Evolutionary conservation across 2,888 invertebrate species (phyloP), one percentile per base, ranked within the genome.

Genomic region (Elysia crispata): DNA sequence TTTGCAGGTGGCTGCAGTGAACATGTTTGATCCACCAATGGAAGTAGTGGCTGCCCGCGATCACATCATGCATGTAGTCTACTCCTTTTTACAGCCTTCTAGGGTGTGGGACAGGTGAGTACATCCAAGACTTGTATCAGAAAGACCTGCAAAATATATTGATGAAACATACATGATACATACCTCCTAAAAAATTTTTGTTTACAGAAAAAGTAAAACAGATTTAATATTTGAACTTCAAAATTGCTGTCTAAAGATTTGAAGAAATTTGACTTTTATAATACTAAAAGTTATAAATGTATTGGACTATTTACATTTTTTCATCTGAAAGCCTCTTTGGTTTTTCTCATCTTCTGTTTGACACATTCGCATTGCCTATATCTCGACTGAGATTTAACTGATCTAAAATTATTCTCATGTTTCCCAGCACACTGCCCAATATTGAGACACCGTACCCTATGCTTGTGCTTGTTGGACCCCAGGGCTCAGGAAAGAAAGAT

Each of bases 401-500:
- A n/a, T n/a, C n/a, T n/a, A n/a, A n/a, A n/a, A n/a, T n/a, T 5
- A 0, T 50, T 64, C 49, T 13, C 28, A 67, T 50, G 62, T 23
- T 57, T 85, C 87, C 15, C 85, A 92, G 92, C 82, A 92, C 92
- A 0, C 83, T 92, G 75, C 91, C 92, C n/a, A 91, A 89, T 81
- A 85, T 88, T 28, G 91, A 92, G 79, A 91, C 92, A 0, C 92
- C 91, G 3, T 92, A 92, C 83, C 92, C 92, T 1, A 91, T 92
- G 91, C 82, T 92, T 70, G 90, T 92, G 6, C 82, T 92, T 66
- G 92, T 91, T 31, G 92, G 92, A 50, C 92, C 92, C 1, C 89
- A 90, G 77, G 92, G 92, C n/a, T 89, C 91, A 31, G 91, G 91
- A 5, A 91, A 91, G 84, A 90, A 90, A 81, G 90, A 91, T 74